Conservation (phyloP, 35 echinoderm and acorn worm genomes). For the Heliocidaris erythrogramma region DNA sequence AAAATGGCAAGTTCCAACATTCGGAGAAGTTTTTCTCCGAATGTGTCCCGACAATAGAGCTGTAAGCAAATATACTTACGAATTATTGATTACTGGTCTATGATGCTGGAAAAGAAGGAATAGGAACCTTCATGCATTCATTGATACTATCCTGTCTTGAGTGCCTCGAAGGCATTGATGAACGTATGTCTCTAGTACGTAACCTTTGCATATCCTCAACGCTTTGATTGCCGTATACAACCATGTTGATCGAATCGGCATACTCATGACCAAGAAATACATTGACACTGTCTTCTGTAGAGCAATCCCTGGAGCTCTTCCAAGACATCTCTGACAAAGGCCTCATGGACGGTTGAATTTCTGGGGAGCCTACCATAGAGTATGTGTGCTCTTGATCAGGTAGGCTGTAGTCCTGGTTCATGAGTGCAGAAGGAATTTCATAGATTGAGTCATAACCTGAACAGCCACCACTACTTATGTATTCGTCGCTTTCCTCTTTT, state of each 20-base stretch:
- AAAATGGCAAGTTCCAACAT: no score
- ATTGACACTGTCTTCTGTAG: background rate
- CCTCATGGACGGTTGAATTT: background rate
- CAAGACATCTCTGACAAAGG: background rate
- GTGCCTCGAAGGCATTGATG: background rate
- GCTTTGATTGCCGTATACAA: background rate
- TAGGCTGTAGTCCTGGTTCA: background rate
- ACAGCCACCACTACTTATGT: background rate
- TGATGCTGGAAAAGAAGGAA: background rate
- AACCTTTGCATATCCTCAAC: background rate
- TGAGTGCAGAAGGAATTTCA: background rate
- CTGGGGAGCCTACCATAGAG: background rate
- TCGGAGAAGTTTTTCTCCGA: no score
- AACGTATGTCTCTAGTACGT: background rate
- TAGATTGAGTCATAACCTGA: background rate
- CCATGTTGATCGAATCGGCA: background rate
- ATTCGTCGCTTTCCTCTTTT: background rate
- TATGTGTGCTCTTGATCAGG: background rate
- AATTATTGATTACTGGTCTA: no score
- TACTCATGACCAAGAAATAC: background rate
- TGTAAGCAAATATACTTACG: no score
- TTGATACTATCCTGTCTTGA: background rate
- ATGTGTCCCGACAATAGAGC: no score
- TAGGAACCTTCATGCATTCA: background rate
- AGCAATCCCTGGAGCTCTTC: background rate